Conservation (phyloP, 2,797 vertebrate species). For the Mormyrops attenuatus region DNA sequence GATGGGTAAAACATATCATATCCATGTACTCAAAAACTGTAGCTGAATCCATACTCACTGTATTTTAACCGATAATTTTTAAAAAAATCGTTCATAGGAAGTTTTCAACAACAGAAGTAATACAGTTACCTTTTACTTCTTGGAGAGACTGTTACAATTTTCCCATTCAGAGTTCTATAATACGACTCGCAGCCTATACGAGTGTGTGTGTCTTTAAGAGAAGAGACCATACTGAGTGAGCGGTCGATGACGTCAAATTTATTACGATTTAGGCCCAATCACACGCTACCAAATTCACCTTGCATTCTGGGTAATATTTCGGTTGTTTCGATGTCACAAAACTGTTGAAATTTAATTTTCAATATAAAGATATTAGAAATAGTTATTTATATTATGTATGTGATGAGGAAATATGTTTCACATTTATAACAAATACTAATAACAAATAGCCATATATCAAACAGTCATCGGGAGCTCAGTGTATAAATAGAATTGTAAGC, state of each 20-base stretch:
- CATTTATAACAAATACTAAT: background rate
- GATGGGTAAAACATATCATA: background rate
- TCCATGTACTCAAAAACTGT: background rate
- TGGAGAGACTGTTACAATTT: background rate
- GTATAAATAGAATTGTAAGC: background rate
- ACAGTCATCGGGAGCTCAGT: rapidly evolving
- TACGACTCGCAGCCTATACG: background rate
- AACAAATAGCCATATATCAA: background rate
- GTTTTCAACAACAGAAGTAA: background rate
- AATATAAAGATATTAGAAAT: background rate
- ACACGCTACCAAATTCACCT: background rate
- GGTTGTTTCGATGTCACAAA: background rate
- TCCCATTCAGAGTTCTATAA: background rate
- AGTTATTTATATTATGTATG: background rate
- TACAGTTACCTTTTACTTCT: background rate
- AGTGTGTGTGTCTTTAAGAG: background rate
- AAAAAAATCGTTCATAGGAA: background rate
- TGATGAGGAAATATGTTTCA: background rate
- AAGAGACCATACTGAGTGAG: background rate
- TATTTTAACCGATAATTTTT: background rate
- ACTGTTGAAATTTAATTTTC: background rate
- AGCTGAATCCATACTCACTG: background rate
- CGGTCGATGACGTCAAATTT: background rate
- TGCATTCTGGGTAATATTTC: background rate
- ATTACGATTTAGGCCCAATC: constrained; percentile 60